Conservation (phyloP, 1,140 invertebrate species). For the Euschistus heros region DNA sequence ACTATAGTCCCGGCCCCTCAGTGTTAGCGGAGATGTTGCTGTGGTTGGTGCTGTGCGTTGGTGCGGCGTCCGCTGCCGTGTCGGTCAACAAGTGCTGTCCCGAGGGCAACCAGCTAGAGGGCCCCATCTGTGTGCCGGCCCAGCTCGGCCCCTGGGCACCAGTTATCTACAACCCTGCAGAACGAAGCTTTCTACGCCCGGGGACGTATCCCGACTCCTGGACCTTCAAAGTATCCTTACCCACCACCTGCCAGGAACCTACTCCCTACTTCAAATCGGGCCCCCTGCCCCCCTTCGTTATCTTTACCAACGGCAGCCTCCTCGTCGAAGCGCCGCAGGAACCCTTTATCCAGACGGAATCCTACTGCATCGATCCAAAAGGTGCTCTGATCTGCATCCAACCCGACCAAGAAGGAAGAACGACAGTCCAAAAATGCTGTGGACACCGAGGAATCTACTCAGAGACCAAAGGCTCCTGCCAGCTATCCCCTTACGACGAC, state of each 20-base stretch:
- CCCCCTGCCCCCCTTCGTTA: conserved; percentile 32
- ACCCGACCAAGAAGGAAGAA: conserved; percentile 26
- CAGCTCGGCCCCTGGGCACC: conserved; percentile 36
- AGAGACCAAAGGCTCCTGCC: conserved; percentile 39
- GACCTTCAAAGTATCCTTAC: conserved; percentile 34
- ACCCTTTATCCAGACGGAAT: conserved; percentile 31
- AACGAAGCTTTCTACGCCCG: conserved; percentile 32
- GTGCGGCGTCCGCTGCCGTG: conserved; percentile 30
- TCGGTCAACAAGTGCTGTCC: conserved; percentile 44
- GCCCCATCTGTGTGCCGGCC: conserved; percentile 25
- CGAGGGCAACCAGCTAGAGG: conserved; percentile 35
- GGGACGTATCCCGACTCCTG: conserved; percentile 38
- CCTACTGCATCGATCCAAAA: conserved; percentile 48
- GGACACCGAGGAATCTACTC: conserved; percentile 45
- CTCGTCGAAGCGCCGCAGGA: conserved; percentile 28
- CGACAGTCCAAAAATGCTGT: conserved; percentile 46
- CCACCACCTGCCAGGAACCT: conserved; percentile 35
- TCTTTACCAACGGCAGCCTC: conserved; percentile 46
- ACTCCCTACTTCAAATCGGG: conserved; percentile 25
- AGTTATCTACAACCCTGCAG: conserved; percentile 41
- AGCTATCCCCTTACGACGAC: conserved; percentile 33
- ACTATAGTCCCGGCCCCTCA: no score
- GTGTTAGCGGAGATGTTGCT: neutral
- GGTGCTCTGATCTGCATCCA: conserved; percentile 46
- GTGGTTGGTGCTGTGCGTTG: neutral